phyloP scores from a whole-genome alignment of 2,113 vertebrate genomes.

The Petaurus breviceps region DNA sequence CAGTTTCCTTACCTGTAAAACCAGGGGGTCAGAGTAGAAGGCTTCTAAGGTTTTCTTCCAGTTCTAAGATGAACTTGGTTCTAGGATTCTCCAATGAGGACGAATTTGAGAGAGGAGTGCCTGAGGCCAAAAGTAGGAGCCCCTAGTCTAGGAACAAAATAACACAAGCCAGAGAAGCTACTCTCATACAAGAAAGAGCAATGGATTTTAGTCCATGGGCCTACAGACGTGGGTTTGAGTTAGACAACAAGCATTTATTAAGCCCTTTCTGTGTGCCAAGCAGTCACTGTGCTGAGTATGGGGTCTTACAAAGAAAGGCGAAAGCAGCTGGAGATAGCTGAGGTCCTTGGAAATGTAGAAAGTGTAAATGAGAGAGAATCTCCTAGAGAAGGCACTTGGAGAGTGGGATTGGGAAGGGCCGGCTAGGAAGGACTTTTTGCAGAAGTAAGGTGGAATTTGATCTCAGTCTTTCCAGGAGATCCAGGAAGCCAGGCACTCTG shows the following conservation, averaged over 20 bases:
- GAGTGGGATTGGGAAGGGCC: no score
- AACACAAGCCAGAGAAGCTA: background rate
- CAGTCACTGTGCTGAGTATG: no score
- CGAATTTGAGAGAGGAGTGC: background rate
- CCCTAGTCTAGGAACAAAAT: background rate
- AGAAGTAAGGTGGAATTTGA: no score
- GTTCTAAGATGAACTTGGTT: background rate
- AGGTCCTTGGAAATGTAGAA: no score
- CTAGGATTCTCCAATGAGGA: background rate
- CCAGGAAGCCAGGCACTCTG: no score
- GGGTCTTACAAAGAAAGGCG: background rate
- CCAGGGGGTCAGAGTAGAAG: background rate
- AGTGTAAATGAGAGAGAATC: no score
- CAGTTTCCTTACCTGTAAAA: background rate
- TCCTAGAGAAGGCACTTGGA: no score
- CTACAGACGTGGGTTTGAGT: background rate
- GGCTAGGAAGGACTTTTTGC: no score
- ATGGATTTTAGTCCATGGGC: background rate
- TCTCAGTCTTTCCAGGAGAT: no score
- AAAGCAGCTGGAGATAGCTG: no score
- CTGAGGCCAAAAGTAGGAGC: background rate
- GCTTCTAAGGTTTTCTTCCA: background rate
- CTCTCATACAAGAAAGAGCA: background rate
- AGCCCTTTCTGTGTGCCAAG: no score
- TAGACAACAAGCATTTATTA: background rate